Evolutionary conservation across 2,797 vertebrate genomes (phyloP), one percentile per base, ranked within the genome.

Genomic region (Setipinna tenuifilis): DNA sequence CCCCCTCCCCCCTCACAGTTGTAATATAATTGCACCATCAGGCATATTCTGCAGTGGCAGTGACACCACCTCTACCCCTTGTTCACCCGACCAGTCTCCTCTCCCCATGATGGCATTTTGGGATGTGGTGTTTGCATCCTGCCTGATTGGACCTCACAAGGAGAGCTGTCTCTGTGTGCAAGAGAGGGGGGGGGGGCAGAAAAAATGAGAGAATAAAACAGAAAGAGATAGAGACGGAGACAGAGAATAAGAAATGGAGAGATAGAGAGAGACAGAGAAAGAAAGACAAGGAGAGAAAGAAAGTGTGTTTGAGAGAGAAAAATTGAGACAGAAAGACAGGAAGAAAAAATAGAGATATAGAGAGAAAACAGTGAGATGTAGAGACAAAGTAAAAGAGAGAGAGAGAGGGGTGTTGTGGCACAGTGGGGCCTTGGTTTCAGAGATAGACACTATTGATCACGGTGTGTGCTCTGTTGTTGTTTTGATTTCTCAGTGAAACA

Each of bases 1-100:
- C 92, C 86, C 87, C 90, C 14, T 14, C 2, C 92, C 93, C 91
- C 57, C 14, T 10, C 50, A 54, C 50, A 54, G 9, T 48, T 48
- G 46, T 10, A 48, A 48, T 48, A 10, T 48, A 48, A 48, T 10
- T 48, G 46, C 46, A 48, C 46, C 46, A 48, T 48, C 10, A n/a
- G 12, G 21, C 25, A 62, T 62, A 62, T 23, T 25, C 62, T 68
- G 25, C 62, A 28, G 10, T 68, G 25, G 23, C 23, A 16, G 4
- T 68, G 62, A 68, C 2, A 68, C 11, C 14, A 14, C 11, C 62
- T 68, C 62, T 12, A 68, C 23, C 23, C 62, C 10, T 14, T n/a
- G n/a, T 10, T 25, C 1, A 17, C 14, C 57, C 57, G 17, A 14
- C 57, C 14, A 16, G 11, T 68, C 9, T 68, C 23, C 14, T 68